Evolutionary conservation across 2,113 vertebrate genomes (phyloP).

Genomic region (Hydropotes inermis): DNA sequence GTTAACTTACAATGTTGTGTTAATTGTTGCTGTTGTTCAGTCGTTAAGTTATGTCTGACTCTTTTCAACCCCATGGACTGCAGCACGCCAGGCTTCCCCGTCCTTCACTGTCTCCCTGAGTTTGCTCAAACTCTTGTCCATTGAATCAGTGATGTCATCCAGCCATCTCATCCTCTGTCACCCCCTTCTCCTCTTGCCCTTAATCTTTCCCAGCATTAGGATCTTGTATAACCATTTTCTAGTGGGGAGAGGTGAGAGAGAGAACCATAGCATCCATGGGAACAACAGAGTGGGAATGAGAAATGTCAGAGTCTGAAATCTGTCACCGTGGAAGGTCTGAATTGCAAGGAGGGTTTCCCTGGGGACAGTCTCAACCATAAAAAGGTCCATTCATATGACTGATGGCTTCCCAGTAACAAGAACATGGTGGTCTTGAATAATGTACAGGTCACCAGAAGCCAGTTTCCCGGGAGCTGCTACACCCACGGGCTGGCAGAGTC

Average conservation of each 20-base stretch:
- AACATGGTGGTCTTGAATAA: not conserved
- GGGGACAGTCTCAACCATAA: not conserved
- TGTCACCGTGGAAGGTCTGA: not conserved
- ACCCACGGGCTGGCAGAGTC: not conserved
- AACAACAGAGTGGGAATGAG: not conserved
- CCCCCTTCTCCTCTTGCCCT: not conserved
- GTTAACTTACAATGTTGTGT: not conserved
- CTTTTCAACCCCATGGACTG: not conserved
- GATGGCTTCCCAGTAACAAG: not conserved
- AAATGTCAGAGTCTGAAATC: not conserved
- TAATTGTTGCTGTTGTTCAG: not conserved
- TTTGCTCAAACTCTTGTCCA: not conserved
- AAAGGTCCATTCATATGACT: not conserved
- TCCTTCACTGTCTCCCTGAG: not conserved
- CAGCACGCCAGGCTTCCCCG: not conserved
- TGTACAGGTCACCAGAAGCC: not conserved
- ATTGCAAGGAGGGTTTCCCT: not conserved
- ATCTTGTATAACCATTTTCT: not conserved
- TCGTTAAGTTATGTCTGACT: not conserved
- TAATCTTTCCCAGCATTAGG: not conserved
- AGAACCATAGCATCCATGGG: not conserved
- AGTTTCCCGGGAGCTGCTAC: not conserved
- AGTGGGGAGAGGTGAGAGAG: not conserved
- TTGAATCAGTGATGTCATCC: not conserved
- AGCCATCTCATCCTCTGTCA: not conserved